These are phyloP conservation scores for Harpegnathos saltator DNA, from an alignment of 1,140 invertebrate species.

Conservation along the genomic window DNA sequence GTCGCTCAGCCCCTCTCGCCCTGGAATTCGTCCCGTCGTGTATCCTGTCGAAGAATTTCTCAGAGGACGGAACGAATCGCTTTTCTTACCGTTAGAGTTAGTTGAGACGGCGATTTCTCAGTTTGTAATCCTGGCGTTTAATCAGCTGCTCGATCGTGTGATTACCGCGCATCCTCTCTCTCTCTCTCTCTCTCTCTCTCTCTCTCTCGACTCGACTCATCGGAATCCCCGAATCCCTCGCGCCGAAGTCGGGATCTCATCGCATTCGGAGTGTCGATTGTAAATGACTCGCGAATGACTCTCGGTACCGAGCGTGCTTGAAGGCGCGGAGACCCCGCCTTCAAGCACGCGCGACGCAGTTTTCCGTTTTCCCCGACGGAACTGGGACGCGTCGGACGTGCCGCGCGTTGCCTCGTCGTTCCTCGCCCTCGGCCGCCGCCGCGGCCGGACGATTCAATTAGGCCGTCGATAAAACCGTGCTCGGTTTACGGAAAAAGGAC, in stretches of 20 bases:
- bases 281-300: no score
- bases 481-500: conserved; percentile 65
- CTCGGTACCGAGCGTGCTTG: no score
- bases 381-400: conserved; percentile 38
- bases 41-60: no score
- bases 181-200: no score
- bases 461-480: conserved; percentile 70
- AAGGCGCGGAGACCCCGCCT: no score
- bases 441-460: conserved; percentile 68
- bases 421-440: conserved; percentile 49
- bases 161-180: no score
- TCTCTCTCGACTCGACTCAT: no score
- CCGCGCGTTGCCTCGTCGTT: conserved; percentile 18
- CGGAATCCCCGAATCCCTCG: no score
- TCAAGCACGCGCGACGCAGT: not conserved
- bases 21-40: not conserved
- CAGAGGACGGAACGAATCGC: not conserved
- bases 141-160: not conserved
- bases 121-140: not conserved
- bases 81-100: no score
- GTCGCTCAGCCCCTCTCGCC: not conserved
- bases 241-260: no score
- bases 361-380: conserved; percentile 35
- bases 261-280: no score
- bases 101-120: not conserved